Conservation (phyloP, 2,797 vertebrate genomes). For the Scarus forsteni region DNA sequence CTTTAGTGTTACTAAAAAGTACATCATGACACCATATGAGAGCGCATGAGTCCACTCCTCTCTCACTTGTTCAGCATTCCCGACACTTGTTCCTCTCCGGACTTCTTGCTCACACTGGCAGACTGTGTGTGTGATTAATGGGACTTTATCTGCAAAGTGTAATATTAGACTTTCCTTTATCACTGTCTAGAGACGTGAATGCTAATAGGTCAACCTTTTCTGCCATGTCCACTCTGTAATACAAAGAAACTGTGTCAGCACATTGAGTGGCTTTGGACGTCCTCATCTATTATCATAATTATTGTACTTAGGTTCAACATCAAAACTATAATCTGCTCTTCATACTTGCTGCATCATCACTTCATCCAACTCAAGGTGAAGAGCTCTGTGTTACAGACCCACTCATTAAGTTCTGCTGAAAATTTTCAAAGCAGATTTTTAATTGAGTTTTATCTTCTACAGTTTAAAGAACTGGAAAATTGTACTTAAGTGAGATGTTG, state of each 20-base stretch:
- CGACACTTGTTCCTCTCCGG: conserved; percentile 54
- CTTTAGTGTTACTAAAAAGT: conserved; percentile 67
- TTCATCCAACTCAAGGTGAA: conserved; percentile 18
- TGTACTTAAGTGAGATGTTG: neutral
- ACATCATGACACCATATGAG: conserved; percentile 70
- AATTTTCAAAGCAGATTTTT: neutral
- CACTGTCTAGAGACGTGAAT: neutral
- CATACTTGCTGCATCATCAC: conserved; percentile 29
- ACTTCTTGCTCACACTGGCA: conserved; percentile 11
- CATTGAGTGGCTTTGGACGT: neutral
- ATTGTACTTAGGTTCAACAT: conserved; percentile 6
- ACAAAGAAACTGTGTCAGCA: neutral
- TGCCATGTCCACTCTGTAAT: neutral
- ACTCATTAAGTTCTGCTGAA: neutral
- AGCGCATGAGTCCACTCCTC: conserved; percentile 47
- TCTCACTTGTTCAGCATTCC: conserved; percentile 60
- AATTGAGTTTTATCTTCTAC: neutral
- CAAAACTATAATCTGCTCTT: conserved; percentile 46
- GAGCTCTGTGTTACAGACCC: neutral
- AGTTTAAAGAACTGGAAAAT: neutral
- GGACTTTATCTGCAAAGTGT: conserved; percentile 14
- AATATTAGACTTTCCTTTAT: neutral
- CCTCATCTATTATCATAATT: conserved; percentile 24
- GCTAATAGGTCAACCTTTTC: neutral
- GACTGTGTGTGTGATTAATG: conserved; percentile 15